Percentiles rank a stretch among this genome's conserved stretches.
These are phyloP conservation scores for Cantharis flavilabris DNA, from an alignment of 2,888 invertebrate species.

Conservation along the genomic window DNA sequence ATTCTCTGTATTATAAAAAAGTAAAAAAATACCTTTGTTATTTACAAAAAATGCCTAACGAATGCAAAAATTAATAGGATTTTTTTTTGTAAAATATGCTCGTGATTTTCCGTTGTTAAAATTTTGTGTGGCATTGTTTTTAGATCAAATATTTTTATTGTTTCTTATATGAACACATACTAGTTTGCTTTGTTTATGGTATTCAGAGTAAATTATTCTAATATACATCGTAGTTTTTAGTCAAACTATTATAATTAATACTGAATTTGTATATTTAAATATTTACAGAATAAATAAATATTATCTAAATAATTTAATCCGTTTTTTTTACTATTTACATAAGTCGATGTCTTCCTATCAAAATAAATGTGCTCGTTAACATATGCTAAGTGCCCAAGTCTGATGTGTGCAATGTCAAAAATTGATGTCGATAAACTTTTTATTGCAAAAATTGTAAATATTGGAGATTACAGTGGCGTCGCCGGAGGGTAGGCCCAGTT, in stretches of 20 bases:
- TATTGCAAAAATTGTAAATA: too few relatives aligned
- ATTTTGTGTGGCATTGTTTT: background rate
- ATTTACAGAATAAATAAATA: constrained; percentile 22
- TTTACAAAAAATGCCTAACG: background rate
- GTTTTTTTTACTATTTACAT: background rate
- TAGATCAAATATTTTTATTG: background rate
- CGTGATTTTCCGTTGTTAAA: background rate
- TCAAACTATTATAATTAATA: constrained; percentile 7
- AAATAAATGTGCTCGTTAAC: background rate
- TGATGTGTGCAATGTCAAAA: background rate
- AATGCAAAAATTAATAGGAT: background rate
- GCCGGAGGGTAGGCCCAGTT: too few relatives aligned
- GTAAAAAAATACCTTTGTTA: background rate
- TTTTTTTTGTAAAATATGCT: background rate
- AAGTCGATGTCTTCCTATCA: background rate
- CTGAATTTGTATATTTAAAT: constrained; percentile 27
- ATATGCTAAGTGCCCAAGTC: background rate
- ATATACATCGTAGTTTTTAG: background rate
- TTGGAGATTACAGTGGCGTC: too few relatives aligned
- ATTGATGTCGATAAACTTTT: too few relatives aligned
- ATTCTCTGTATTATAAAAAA: background rate
- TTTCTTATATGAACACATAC: background rate
- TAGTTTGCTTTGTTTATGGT: background rate
- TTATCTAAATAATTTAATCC: background rate
- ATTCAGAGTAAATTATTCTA: constrained; percentile 3